phyloP scores from a whole-genome alignment of 2,113 vertebrate genomes.

The Muntiacus reevesi region DNA sequence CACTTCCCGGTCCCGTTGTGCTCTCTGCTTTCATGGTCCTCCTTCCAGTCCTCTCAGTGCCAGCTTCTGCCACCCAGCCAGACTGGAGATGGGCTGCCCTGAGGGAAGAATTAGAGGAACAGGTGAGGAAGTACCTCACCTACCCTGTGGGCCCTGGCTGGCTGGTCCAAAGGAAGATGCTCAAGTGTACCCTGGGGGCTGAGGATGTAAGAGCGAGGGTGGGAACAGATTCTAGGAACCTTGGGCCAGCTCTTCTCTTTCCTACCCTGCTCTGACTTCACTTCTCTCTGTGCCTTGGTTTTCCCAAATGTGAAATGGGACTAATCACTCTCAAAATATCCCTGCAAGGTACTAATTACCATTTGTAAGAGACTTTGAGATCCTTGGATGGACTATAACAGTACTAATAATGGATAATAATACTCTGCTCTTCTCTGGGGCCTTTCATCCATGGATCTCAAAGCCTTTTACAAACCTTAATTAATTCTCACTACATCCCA shows the following conservation, averaged over 20 bases:
- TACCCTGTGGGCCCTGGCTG: neutral
- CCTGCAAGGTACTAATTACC: slow-evolving; percentile 74
- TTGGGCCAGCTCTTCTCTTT: neutral
- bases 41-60: neutral
- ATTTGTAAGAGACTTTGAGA: slow-evolving; percentile 65
- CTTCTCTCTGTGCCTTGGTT: slow-evolving; percentile 19
- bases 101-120: neutral
- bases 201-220: fast-evolving
- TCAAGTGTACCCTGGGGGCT: neutral
- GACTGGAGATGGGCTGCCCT: neutral
- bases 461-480: slow-evolving; percentile 73
- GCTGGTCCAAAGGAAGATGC: neutral
- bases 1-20: neutral
- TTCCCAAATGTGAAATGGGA: slow-evolving; percentile 70
- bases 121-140: fast-evolving
- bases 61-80: neutral
- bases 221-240: neutral
- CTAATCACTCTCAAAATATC: slow-evolving; percentile 64
- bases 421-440: slow-evolving; percentile 49
- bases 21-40: neutral
- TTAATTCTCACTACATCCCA: slow-evolving; percentile 72
- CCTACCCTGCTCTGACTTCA: slow-evolving; percentile 36
- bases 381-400: slow-evolving; percentile 67
- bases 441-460: slow-evolving; percentile 74
- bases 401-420: slow-evolving; percentile 75